A percentile compares a stretch with the other conserved stretches of the same genome.
phyloP scores from a whole-genome alignment of 1,140 invertebrate genomes.

The Solen grandis region DNA sequence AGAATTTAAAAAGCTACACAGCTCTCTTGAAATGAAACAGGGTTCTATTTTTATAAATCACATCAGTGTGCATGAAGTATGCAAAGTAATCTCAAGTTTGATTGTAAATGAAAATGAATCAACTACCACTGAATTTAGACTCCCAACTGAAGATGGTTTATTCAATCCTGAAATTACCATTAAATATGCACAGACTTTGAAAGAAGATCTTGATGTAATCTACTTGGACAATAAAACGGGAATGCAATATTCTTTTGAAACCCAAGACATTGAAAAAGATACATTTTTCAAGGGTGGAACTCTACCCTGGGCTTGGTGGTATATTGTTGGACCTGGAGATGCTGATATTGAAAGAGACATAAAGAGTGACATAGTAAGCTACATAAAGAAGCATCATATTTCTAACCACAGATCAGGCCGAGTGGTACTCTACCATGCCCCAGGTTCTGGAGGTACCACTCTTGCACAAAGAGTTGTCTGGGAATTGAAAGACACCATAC shows the following conservation, averaged over 20 bases:
- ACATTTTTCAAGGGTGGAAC: conserved; percentile 65
- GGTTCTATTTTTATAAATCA: conserved; percentile 19
- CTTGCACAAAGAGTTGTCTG: conserved; percentile 56
- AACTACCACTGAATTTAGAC: neutral
- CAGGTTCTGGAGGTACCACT: conserved; percentile 59
- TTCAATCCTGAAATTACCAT: conserved; percentile 29
- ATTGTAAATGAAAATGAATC: neutral
- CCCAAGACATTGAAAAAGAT: conserved; percentile 55
- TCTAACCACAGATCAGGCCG: conserved; percentile 13
- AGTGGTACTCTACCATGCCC: conserved; percentile 45
- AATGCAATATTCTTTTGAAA: conserved; percentile 23
- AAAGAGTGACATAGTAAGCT: conserved; percentile 6
- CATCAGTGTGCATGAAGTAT: conserved; percentile 10
- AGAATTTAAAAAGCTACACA: neutral
- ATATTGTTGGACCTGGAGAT: conserved; percentile 48
- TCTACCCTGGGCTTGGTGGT: conserved; percentile 62
- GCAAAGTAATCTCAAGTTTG: neutral
- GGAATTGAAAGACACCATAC: conserved; percentile 43
- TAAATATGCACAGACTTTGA: conserved; percentile 59
- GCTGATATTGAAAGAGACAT: conserved; percentile 61
- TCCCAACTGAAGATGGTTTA: conserved; percentile 42
- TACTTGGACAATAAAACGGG: conserved; percentile 52
- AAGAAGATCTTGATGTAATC: conserved; percentile 63
- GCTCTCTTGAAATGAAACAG: conserved; percentile 23
- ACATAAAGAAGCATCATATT: conserved; percentile 29